Percentiles rank a stretch among this genome's conserved stretches.
These are phyloP conservation scores for Crotalus tigris DNA, from an alignment of 2,113 vertebrate species.

Conservation along the genomic window DNA sequence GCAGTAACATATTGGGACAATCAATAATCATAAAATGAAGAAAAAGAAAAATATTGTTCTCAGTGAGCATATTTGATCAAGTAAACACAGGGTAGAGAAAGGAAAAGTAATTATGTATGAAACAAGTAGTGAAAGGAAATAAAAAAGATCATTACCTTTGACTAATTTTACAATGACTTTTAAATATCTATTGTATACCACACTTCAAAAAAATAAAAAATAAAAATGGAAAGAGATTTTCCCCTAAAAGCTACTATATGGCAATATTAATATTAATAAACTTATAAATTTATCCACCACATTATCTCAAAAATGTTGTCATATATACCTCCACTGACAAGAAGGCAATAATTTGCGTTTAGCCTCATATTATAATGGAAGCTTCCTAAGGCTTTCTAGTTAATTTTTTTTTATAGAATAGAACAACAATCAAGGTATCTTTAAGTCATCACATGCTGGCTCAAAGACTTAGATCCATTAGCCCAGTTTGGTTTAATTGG, in stretches of 20 bases:
- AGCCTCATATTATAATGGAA: slow-evolving; percentile 7
- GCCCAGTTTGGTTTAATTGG: neutral
- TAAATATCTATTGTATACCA: neutral
- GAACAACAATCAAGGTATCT: neutral
- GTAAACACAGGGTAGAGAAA: neutral
- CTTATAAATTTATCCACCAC: neutral
- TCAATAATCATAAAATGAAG: neutral
- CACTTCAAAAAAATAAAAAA: neutral
- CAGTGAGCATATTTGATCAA: neutral
- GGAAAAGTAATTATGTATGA: neutral
- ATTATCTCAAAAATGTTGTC: neutral
- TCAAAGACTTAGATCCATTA: neutral
- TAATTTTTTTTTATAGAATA: neutral
- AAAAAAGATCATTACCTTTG: neutral
- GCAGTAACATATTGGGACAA: neutral
- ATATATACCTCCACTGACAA: slow-evolving; percentile 4
- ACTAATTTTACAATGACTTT: neutral
- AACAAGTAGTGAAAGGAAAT: neutral
- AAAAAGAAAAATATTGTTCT: neutral
- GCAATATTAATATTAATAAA: slow-evolving; percentile 39
- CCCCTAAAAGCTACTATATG: slow-evolving; percentile 51
- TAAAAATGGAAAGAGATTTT: neutral
- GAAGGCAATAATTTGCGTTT: slow-evolving; percentile 11
- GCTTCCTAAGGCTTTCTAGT: neutral
- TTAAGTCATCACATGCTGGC: neutral